A percentile compares a stretch with the other conserved stretches of the same genome.
These are phyloP conservation scores for Ceratoteleas bidentatus DNA, from an alignment of 1,140 invertebrate species.

Conservation along the genomic window DNA sequence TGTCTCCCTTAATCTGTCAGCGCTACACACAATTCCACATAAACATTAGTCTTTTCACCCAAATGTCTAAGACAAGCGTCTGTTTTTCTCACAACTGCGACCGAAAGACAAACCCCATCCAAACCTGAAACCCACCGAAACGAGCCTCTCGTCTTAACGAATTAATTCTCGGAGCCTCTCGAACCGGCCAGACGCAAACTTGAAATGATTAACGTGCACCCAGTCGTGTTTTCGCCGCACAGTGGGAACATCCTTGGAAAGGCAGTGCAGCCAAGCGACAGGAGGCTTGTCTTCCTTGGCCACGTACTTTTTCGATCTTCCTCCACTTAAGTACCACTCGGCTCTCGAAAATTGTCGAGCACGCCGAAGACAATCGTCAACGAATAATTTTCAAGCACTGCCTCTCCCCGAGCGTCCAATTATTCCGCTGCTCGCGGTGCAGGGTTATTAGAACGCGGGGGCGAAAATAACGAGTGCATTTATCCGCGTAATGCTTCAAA, in stretches of 20 bases:
- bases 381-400: conserved; percentile 35
- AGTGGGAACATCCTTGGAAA: conserved; percentile 9
- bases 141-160: too few relatives aligned
- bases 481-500: conserved; percentile 49
- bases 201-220: too few relatives aligned
- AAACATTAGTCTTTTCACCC: too few relatives aligned
- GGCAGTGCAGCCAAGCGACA: conserved; percentile 2
- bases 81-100: too few relatives aligned
- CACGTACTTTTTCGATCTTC: conserved; percentile 30
- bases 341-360: conserved; percentile 33
- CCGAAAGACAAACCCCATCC: too few relatives aligned
- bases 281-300: conserved; percentile 16
- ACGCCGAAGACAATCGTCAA: conserved; percentile 39
- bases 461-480: conserved; percentile 52
- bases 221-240: too few relatives aligned
- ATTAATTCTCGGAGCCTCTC: too few relatives aligned
- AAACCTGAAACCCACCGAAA: too few relatives aligned
- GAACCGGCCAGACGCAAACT: too few relatives aligned
- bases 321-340: conserved; percentile 25
- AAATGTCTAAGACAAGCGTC: too few relatives aligned
- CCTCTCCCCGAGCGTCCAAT: conserved; percentile 43
- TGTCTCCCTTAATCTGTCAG: too few relatives aligned
- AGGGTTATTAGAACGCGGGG: conserved; percentile 34
- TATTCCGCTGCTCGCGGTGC: conserved; percentile 41
- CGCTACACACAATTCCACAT: too few relatives aligned